Conservation (phyloP, 1,140 invertebrate genomes). For the Brachionus rotundiformis region DNA sequence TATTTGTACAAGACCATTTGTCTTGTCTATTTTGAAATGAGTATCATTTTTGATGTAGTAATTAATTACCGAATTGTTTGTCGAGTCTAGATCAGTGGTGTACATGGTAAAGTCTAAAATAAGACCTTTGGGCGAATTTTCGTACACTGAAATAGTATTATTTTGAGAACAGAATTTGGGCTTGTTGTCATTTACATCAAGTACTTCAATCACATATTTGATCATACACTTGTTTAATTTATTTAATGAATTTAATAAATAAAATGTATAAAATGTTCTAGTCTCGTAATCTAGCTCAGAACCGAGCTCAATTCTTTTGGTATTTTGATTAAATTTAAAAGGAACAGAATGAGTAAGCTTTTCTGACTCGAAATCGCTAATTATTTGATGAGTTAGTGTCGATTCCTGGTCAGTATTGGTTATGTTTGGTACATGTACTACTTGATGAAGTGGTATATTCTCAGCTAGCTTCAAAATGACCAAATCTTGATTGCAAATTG, state of each 20-base stretch:
- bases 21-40: slow-evolving; percentile 1
- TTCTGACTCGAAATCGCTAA: background rate
- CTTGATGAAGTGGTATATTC: background rate
- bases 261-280: slow-evolving; percentile 17
- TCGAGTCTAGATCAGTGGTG: slow-evolving; percentile 13
- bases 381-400: background rate
- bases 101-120: background rate
- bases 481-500: slow-evolving; percentile 1
- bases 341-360: background rate
- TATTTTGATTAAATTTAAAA: background rate
- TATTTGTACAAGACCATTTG: background rate
- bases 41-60: background rate
- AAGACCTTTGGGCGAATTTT: background rate
- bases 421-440: background rate
- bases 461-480: background rate
- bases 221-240: background rate
- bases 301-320: background rate
- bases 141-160: background rate
- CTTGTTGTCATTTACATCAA: slow-evolving; percentile 19
- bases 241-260: background rate
- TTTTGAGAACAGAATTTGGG: background rate
- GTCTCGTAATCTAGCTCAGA: background rate
- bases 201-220: background rate
- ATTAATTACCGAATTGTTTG: background rate
- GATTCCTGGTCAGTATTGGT: background rate